A percentile compares a stretch with the other conserved stretches of the same genome.
phyloP scores from a whole-genome alignment of 2,888 invertebrate genomes.

The Hydrotaea cyrtoneurina region DNA sequence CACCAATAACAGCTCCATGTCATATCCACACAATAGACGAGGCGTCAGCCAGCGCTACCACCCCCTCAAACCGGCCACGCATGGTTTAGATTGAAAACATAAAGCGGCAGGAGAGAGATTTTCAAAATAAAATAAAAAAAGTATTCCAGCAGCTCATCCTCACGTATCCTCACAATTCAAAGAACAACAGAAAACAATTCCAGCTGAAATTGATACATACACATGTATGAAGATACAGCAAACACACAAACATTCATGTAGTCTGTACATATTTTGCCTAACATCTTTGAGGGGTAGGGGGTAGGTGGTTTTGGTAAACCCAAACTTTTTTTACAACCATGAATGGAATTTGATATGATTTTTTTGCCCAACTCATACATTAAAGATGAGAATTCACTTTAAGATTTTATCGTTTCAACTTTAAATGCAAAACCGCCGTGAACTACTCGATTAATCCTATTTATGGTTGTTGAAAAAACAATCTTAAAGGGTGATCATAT shows the following conservation, averaged over 20 bases:
- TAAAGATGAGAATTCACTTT: conserved; percentile 15
- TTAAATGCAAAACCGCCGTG: conserved; percentile 13
- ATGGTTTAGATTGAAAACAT: no score
- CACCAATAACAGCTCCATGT: no score
- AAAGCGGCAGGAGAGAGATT: background rate
- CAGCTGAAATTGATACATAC: background rate
- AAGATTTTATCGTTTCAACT: conserved; percentile 26
- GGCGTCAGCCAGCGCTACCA: background rate
- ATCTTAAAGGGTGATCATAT: background rate
- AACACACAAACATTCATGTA: no score
- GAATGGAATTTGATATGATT: conserved; percentile 25
- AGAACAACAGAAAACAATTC: conserved; percentile 8
- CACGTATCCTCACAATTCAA: background rate
- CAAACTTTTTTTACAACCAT: conserved; percentile 34
- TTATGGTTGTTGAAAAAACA: background rate
- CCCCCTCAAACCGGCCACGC: background rate
- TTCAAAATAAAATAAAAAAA: background rate
- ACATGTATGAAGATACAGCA: background rate
- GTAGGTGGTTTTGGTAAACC: background rate
- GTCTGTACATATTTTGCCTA: no score
- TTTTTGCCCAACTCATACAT: conserved; percentile 20
- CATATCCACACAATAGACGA: no score
- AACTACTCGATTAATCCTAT: conserved; percentile 20
- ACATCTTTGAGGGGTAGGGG: background rate
- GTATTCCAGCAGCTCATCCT: conserved; percentile 2